Percentiles rank a stretch among this genome's conserved stretches.
Evolutionary conservation across 1,140 invertebrate species (phyloP).

Genomic region (Drosophila sechellia): DNA sequence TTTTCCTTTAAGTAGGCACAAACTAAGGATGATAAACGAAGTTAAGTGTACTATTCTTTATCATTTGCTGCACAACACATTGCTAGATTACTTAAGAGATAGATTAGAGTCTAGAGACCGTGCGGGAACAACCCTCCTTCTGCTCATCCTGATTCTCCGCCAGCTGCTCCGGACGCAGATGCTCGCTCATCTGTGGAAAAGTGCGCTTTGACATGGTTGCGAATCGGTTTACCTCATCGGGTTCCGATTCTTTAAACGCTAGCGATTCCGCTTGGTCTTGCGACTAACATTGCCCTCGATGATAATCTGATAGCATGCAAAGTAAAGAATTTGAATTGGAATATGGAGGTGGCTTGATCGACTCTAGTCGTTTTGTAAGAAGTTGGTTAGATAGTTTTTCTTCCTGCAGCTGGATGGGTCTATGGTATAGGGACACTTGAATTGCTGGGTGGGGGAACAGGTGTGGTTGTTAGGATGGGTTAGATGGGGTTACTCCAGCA

Average conservation of each 20-base stretch:
- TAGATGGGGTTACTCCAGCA: constrained; percentile 8
- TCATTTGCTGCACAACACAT: constrained; percentile 30
- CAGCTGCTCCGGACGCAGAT: constrained; percentile 2
- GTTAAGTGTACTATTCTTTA: constrained; percentile 17
- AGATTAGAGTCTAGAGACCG: constrained; percentile 45
- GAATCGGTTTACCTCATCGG: constrained; percentile 83
- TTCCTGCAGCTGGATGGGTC: not conserved
- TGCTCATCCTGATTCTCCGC: constrained; percentile 7
- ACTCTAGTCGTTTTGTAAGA: constrained; percentile 2
- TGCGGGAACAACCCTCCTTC: constrained; percentile 16
- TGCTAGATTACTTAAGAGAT: constrained; percentile 46
- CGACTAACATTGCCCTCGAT: constrained; percentile 84
- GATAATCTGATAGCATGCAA: constrained; percentile 70
- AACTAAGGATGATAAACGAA: constrained; percentile 25
- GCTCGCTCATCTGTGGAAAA: constrained; percentile 22
- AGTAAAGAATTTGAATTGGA: constrained; percentile 34
- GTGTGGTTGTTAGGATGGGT: constrained; percentile 32
- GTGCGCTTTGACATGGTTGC: constrained; percentile 43
- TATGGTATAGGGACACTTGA: constrained; percentile 46
- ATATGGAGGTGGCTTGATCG: constrained; percentile 2
- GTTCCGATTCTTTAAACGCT: constrained; percentile 84
- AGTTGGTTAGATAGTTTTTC: not conserved
- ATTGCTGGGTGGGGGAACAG: constrained; percentile 44
- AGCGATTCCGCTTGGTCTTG: constrained; percentile 84
- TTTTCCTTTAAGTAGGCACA: constrained; percentile 11